Conservation (phyloP, 2,888 invertebrate species). For the Rhingia rostrata region DNA sequence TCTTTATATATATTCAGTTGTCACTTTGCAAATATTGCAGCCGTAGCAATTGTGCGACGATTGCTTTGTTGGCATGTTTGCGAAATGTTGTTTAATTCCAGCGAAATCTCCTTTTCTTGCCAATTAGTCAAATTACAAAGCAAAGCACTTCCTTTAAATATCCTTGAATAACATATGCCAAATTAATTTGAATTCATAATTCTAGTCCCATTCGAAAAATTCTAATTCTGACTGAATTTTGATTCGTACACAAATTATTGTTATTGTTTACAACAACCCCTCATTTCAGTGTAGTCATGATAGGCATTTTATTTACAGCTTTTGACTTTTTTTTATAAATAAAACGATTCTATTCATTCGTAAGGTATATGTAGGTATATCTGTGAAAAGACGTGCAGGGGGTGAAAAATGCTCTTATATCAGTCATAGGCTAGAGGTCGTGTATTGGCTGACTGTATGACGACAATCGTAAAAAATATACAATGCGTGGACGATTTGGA, state of each 20-base stretch:
- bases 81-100: neutral
- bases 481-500: too few relatives aligned
- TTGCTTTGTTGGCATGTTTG: neutral
- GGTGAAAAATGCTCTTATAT: constrained; percentile 29
- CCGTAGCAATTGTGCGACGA: neutral
- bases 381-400: neutral
- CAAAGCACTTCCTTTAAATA: neutral
- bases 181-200: constrained; percentile 22
- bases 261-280: constrained; percentile 19
- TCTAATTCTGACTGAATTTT: constrained; percentile 28
- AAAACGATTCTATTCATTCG: constrained; percentile 33
- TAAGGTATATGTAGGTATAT: constrained; percentile 50
- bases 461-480: neutral
- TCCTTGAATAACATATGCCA: neutral
- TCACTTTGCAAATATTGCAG: constrained; percentile 8
- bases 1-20: constrained; percentile 21
- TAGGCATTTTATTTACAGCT: constrained; percentile 7
- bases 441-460: too few relatives aligned
- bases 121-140: constrained; percentile 20
- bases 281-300: neutral
- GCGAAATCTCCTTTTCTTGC: neutral
- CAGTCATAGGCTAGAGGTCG: constrained; percentile 43
- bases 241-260: constrained; percentile 4
- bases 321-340: constrained; percentile 44
- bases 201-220: constrained; percentile 13